Percentiles rank a stretch among this genome's conserved stretches.
phyloP scores from a whole-genome alignment of 2,113 vertebrate genomes.

The Pygathrix nemaeus region DNA sequence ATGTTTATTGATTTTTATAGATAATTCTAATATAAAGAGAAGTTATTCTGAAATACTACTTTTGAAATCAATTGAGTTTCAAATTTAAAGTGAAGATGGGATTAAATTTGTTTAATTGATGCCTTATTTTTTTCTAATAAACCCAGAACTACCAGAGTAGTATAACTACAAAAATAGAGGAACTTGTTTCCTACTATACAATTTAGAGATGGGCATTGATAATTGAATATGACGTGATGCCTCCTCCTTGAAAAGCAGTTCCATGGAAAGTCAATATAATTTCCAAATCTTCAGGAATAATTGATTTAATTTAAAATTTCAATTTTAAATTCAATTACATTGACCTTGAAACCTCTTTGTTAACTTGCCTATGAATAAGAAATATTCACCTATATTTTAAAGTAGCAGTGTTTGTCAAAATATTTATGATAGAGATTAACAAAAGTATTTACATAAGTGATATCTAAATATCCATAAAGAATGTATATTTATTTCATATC shows the following conservation, averaged over 20 bases:
- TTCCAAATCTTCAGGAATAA: constrained; percentile 52
- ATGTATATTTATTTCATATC: neutral
- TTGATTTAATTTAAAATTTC: constrained; percentile 37
- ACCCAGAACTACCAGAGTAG: neutral
- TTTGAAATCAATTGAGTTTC: neutral
- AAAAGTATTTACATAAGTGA: neutral
- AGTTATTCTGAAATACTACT: neutral
- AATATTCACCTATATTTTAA: neutral
- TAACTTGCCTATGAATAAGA: constrained; percentile 32
- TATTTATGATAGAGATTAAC: neutral
- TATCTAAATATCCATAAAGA: neutral
- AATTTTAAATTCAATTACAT: constrained; percentile 46
- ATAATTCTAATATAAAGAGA: neutral
- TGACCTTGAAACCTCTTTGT: constrained; percentile 8
- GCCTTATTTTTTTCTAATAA: neutral
- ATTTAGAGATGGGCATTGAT: neutral
- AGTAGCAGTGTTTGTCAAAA: neutral
- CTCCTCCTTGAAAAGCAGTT: constrained; percentile 71
- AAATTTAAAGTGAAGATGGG: neutral
- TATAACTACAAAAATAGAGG: neutral
- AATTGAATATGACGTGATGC: constrained; percentile 60
- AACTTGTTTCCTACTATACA: neutral
- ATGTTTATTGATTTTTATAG: neutral
- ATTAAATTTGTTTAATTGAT: constrained; percentile 3
- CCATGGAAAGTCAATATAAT: constrained; percentile 64